These are phyloP conservation scores for Ctenodactylus gundi DNA, from an alignment of 2,113 vertebrate species.

Conservation along the genomic window DNA sequence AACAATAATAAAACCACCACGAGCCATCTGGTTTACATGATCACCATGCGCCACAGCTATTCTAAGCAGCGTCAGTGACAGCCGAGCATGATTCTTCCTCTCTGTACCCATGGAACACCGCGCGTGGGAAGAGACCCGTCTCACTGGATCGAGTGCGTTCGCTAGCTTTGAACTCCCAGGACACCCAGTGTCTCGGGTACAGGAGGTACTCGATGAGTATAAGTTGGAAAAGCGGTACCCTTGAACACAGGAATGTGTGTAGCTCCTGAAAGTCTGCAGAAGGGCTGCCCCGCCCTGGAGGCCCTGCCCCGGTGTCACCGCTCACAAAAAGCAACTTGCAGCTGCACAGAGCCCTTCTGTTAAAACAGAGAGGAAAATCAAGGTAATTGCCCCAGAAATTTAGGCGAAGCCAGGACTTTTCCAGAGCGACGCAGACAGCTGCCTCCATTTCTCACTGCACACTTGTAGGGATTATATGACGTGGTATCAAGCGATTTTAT, in stretches of 20 bases:
- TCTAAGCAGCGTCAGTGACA: background rate
- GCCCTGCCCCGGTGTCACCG: background rate
- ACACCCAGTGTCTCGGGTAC: background rate
- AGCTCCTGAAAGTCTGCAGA: background rate
- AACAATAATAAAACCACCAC: slow-evolving; percentile 38
- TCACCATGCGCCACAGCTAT: background rate
- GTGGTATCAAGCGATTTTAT: background rate
- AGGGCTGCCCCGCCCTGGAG: background rate
- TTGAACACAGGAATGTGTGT: background rate
- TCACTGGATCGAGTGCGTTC: background rate
- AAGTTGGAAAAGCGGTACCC: background rate
- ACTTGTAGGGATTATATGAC: background rate
- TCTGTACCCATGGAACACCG: background rate
- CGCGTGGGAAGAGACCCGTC: background rate
- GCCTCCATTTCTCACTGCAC: background rate
- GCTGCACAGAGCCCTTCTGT: background rate
- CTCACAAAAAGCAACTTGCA: background rate
- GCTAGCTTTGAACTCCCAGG: background rate
- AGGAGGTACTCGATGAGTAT: slow-evolving; percentile 18
- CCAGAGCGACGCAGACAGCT: background rate
- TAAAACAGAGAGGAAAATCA: background rate
- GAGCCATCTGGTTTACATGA: slow-evolving; percentile 59
- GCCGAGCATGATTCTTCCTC: background rate
- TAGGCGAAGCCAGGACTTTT: background rate
- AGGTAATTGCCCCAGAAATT: background rate